Evolutionary conservation across 2,888 invertebrate species (phyloP).

Genomic region (Ellobium chinense): DNA sequence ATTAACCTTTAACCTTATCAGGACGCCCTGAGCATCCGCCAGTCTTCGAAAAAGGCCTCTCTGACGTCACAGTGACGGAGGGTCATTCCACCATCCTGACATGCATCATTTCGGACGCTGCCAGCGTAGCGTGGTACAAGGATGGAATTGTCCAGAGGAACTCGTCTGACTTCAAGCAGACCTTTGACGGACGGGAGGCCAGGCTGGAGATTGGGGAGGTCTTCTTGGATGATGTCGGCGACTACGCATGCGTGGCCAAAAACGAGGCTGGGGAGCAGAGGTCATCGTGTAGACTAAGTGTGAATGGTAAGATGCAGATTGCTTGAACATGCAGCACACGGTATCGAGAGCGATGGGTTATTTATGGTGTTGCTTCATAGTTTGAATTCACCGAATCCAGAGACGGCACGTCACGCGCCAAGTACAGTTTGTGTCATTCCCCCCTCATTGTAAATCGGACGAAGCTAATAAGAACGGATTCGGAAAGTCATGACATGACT

Average conservation of each 20-base stretch:
- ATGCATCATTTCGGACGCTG: conserved; percentile 59
- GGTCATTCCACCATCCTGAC: conserved; percentile 62
- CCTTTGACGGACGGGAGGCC: conserved; percentile 62
- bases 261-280: conserved; percentile 61
- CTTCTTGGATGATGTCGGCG: conserved; percentile 67
- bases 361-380: no score
- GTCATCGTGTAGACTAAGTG: conserved; percentile 58
- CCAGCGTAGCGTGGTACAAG: conserved; percentile 67
- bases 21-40: conserved; percentile 51
- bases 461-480: no score
- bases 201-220: conserved; percentile 67
- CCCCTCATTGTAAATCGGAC: no score
- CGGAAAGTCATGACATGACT: no score
- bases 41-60: conserved; percentile 54
- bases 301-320: conserved; percentile 56
- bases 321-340: no score
- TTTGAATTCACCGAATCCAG: no score
- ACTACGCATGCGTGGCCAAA: conserved; percentile 63
- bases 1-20: conserved; percentile 23
- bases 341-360: no score
- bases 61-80: conserved; percentile 61
- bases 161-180: conserved; percentile 67
- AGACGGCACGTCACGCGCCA: no score
- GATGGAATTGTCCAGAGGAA: conserved; percentile 63
- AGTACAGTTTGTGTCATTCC: no score